Evolutionary conservation across 2,113 vertebrate genomes (phyloP).

Genomic region (Prolemur simus): DNA sequence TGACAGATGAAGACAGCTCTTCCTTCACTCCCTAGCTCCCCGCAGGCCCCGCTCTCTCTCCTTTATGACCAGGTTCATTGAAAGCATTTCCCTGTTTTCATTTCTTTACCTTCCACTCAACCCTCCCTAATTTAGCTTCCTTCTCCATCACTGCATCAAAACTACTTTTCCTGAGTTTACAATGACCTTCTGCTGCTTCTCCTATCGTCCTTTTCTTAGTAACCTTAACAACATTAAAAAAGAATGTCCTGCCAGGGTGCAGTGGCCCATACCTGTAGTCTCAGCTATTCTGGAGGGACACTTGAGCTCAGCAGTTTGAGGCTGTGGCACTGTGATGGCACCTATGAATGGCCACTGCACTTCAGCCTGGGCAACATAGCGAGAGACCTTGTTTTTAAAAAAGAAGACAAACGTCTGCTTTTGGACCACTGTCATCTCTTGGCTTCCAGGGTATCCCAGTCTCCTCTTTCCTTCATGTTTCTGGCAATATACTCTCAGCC

Average conservation of each 20-base stretch:
- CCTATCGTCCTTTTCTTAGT: background rate
- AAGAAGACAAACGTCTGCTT: background rate
- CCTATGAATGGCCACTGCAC: too few species aligned
- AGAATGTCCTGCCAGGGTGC: too few species aligned
- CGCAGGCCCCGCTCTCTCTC: background rate
- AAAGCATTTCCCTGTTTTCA: background rate
- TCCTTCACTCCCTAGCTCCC: background rate
- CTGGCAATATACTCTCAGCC: background rate
- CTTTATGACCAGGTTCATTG: background rate
- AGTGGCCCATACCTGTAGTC: too few species aligned
- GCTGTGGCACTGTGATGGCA: too few species aligned
- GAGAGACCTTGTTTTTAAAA: too few species aligned
- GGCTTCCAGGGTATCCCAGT: background rate
- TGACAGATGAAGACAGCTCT: background rate
- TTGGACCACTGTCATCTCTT: background rate
- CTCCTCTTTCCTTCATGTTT: background rate
- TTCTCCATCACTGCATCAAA: background rate
- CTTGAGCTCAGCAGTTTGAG: too few species aligned
- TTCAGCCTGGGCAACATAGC: too few species aligned
- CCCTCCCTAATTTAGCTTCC: background rate
- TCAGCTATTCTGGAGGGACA: too few species aligned
- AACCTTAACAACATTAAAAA: background rate
- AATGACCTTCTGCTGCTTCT: background rate
- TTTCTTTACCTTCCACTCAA: background rate
- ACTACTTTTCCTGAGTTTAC: background rate